Evolutionary conservation across 2,113 vertebrate species (phyloP), one percentile per base, ranked within the genome.

Genomic region (Cranoglanis bouderius): DNA sequence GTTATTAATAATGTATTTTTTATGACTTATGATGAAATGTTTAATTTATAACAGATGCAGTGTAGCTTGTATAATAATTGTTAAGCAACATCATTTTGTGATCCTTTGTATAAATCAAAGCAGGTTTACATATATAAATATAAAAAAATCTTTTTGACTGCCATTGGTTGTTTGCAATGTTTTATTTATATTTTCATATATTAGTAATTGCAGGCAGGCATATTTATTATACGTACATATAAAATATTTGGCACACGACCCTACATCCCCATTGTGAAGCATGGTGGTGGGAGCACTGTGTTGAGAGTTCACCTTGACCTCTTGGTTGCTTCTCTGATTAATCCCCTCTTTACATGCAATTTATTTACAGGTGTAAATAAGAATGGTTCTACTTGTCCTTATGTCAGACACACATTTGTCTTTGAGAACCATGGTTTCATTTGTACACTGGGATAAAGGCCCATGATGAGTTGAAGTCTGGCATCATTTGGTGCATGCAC

Each of bases 101-200:
- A 92, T 93, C 89, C 40, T 89, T 82, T 92, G 93, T 93, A 94
- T 93, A 91, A 86, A 90, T 87, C 59, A 80, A 89, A 92, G 61
- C 72, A 61, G 80, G 87, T 91, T 90, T 90, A 88, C 93, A 87
- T 83, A 35, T 82, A 19, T 19, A 85, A 88, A 93, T 46, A 8
- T 46, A 87, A 93, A 87, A 92, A 95, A 94, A 86, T 19, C 8
- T 59, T 93, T 91, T 91, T 92, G 61, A 91, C 90, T 85, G 65
- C 75, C 90, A 87, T 38, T 49, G 2, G 4, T 3, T 65, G 38
- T 84, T n/a, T 65, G 59, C 18, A 3, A 53, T 2, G 43, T 53
- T 43, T 67, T 2, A 84, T 83, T 59, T 40, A 61, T 82, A 57
- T 83, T 83, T 40, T 0, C 9, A 10, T 26, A 43, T 83, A 61